Evolutionary conservation across 2,888 invertebrate species (phyloP).

Genomic region (Idaea biselata): DNA sequence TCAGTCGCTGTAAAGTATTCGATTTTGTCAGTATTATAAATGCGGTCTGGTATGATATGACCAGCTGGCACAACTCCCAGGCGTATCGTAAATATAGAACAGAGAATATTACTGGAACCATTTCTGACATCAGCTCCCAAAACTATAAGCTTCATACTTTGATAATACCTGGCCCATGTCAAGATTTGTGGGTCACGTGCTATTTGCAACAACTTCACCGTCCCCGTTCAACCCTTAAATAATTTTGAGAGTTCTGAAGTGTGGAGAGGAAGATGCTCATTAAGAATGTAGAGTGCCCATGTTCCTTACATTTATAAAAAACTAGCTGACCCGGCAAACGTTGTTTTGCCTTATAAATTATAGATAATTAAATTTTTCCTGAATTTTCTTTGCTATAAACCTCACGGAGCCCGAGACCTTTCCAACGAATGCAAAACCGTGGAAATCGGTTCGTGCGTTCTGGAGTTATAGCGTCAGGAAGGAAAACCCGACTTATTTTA

Average conservation of each 20-base stretch:
- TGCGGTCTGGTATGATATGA: conserved; percentile 41
- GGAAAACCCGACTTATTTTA: too few relatives aligned
- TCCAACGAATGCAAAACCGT: too few relatives aligned
- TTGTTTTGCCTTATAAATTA: too few relatives aligned
- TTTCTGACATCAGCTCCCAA: conserved; percentile 53
- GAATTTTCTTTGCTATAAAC: too few relatives aligned
- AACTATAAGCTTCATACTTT: conserved; percentile 34
- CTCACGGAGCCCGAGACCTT: too few relatives aligned
- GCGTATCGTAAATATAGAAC: conserved; percentile 64
- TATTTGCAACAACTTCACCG: conserved; percentile 19
- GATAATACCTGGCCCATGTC: conserved; percentile 27
- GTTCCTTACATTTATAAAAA: conserved; percentile 41
- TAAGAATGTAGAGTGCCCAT: conserved; percentile 49
- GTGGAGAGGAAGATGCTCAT: conserved; percentile 40
- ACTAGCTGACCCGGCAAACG: too few relatives aligned
- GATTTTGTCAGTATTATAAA: conserved; percentile 35
- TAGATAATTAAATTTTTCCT: too few relatives aligned
- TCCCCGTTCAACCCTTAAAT: conserved; percentile 22
- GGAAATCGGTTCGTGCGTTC: too few relatives aligned
- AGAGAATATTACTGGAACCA: conserved; percentile 59
- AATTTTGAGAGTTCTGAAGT: conserved; percentile 27
- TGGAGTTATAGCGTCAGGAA: too few relatives aligned
- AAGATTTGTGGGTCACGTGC: conserved; percentile 28
- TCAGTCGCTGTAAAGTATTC: conserved; percentile 23
- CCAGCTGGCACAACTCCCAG: conserved; percentile 69